Evolutionary conservation across 2,797 vertebrate species (phyloP).

Genomic region (Coracias cyanogaster): DNA sequence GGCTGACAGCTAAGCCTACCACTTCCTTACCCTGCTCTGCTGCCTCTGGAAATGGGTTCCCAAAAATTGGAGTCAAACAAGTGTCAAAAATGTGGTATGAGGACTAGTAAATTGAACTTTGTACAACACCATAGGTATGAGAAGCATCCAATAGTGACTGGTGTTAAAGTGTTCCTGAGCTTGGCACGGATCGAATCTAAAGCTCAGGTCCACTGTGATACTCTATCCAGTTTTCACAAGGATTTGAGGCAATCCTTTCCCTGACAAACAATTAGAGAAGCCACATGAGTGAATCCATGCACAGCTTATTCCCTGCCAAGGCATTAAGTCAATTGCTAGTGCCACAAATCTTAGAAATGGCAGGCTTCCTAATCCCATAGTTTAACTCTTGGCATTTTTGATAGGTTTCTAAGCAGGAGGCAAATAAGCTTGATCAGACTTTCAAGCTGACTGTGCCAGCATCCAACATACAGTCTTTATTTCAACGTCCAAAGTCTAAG

Average conservation of each 20-base stretch:
- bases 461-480: neutral
- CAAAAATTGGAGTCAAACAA: neutral
- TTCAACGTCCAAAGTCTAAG: neutral
- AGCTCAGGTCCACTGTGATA: neutral
- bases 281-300: neutral
- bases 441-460: neutral
- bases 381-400: constrained; percentile 48
- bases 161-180: neutral
- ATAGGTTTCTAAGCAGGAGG: neutral
- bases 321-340: neutral
- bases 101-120: neutral
- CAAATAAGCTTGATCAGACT: constrained; percentile 19
- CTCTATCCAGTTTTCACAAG: neutral
- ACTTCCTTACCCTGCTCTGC: neutral
- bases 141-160: neutral
- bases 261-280: neutral
- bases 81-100: neutral
- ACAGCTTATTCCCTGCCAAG: neutral
- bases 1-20: neutral
- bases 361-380: constrained; percentile 38
- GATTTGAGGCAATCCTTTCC: neutral
- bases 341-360: constrained; percentile 23
- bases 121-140: neutral
- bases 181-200: neutral
- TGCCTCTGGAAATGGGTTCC: neutral